Evolutionary conservation across 2,888 invertebrate genomes (phyloP).

Genomic region (Tinea trinotella): DNA sequence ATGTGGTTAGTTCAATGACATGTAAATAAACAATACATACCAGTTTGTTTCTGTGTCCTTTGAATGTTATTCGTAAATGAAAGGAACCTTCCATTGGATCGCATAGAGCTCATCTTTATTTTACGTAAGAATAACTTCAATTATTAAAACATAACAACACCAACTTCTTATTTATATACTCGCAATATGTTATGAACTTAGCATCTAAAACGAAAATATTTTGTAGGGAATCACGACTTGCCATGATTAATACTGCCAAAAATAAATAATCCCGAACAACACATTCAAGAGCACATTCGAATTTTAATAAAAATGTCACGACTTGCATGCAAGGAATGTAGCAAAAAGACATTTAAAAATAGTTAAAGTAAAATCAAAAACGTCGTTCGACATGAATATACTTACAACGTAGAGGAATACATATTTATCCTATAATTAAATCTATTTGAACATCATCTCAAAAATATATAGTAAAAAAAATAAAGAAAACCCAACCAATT

Average conservation of each 20-base stretch:
- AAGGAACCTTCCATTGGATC: conserved; percentile 74
- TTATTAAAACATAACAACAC: background rate
- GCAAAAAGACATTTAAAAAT: background rate
- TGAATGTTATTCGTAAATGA: conserved; percentile 75
- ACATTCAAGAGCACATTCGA: background rate
- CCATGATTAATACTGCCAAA: background rate
- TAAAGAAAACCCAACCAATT: background rate
- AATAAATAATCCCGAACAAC: conserved; percentile 2
- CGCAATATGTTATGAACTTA: background rate
- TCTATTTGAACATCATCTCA: background rate
- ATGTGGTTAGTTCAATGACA: conserved; percentile 28
- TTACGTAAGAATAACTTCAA: conserved; percentile 6
- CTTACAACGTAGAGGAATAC: conserved; percentile 11
- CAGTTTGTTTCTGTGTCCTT: conserved; percentile 68
- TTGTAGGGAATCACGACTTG: background rate
- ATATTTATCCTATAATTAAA: background rate
- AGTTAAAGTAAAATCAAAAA: background rate
- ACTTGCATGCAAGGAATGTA: conserved; percentile 5
- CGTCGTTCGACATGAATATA: background rate
- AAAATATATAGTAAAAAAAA: background rate
- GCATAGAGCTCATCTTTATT: conserved; percentile 73
- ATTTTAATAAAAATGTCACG: conserved; percentile 7
- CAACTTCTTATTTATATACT: conserved; percentile 1
- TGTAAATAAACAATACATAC: conserved; percentile 32
- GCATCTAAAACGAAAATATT: conserved; percentile 2